A percentile compares a stretch with the other conserved stretches of the same genome.
Conservation (phyloP, 1,140 invertebrate genomes). For the Adelges cooleyi region DNA sequence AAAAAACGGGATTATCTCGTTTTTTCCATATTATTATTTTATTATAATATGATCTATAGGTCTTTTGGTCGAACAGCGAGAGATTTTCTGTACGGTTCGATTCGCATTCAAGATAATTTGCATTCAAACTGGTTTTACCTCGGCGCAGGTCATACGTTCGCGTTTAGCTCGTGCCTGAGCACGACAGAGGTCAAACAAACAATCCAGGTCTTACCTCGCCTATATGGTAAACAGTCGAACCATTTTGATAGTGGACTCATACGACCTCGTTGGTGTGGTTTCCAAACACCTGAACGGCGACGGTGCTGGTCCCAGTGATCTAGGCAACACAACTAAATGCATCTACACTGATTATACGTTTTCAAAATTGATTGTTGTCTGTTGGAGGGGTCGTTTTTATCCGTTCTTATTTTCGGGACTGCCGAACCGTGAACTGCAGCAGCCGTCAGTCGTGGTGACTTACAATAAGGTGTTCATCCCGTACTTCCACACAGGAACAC, state of each 20-base stretch:
- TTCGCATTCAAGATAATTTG: slow-evolving; percentile 1
- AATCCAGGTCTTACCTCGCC: slow-evolving; percentile 5
- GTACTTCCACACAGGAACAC: too few species aligned
- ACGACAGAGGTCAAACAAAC: slow-evolving; percentile 13
- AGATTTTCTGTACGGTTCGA: slow-evolving; percentile 2
- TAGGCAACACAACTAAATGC: neutral
- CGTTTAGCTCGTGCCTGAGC: slow-evolving; percentile 12
- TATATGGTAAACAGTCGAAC: neutral
- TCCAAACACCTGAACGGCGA: neutral
- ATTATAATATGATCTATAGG: too few species aligned
- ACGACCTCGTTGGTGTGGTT: neutral
- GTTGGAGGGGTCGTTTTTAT: neutral
- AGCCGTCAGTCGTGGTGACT: too few species aligned
- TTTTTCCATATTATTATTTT: neutral
- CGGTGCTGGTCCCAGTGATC: neutral
- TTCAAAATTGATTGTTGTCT: neutral
- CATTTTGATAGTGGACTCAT: too few species aligned
- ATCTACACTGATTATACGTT: neutral
- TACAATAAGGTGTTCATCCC: too few species aligned
- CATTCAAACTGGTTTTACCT: slow-evolving; percentile 13
- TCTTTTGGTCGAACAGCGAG: neutral
- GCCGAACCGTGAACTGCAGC: too few species aligned
- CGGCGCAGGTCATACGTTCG: neutral
- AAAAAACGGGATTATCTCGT: neutral
- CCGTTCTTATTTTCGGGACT: neutral